Evolutionary conservation across 2,888 invertebrate species (phyloP), one percentile per base, ranked within the genome.

Genomic region (Xestia c-nigrum): DNA sequence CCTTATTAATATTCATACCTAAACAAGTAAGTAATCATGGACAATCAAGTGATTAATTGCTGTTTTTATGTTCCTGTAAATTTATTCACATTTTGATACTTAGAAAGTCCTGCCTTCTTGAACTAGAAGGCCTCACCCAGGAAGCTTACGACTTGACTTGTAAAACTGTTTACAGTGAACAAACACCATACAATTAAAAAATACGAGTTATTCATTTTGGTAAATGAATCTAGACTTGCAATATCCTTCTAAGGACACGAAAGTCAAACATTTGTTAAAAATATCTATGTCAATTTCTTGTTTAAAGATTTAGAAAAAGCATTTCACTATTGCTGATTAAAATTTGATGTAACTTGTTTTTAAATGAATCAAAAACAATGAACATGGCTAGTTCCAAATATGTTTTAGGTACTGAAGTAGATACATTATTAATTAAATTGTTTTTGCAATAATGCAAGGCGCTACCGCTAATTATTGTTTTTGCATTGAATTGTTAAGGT

Each of bases 391-490:
- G 43, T 43, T 16, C 16, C 6, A 64, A n/a, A 43, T 65, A 31
- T 31, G 1, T 31, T 16, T 3, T 3, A 31, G 31, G 31, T 16
- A 61, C 19, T 38, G 19, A 61, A 38, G 21, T 1, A 7, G 46
- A 38, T n/a, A 74, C 14, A 43, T 50, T 31, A 31, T 50, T 52
- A 52, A 16, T 24, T 21, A 10, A 31, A 47, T 47, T 38, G 0
- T 47, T 19, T 57, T 67, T 57, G 47, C n/a, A 68, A 43, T 68
- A 68, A n/a, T 40, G 19, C 47, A 77, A 67, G 31, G 68, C 46
- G 16, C 50, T 59, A 46, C 16, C 21, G 5, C 16, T 77, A 14
- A 24, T 16, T 5, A 70, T 59, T 38, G 9, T 47, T 69, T 78
- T 50, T 59, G 31, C 19, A 24, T 38, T 61, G 5, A 61, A 24